Evolutionary conservation across 2,888 invertebrate species (phyloP).

Genomic region (Danaus chrysippus): DNA sequence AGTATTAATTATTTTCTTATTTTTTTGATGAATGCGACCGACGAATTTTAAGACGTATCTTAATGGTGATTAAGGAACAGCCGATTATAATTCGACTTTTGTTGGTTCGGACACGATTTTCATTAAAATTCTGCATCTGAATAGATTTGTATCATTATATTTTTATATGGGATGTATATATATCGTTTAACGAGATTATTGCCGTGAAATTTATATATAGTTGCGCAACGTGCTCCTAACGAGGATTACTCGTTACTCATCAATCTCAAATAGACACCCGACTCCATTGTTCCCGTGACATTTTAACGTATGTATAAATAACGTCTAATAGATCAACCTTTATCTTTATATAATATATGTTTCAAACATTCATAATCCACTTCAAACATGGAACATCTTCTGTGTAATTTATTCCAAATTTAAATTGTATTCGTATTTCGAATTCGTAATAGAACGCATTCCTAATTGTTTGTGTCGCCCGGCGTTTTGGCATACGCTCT

Average conservation of each 20-base stretch:
- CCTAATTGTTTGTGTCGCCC: constrained; percentile 67
- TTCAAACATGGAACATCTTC: constrained; percentile 12
- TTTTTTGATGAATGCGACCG: constrained; percentile 67
- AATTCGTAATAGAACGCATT: constrained; percentile 70
- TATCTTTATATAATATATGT: constrained; percentile 32
- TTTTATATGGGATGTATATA: constrained; percentile 33
- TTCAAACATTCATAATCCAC: constrained; percentile 9
- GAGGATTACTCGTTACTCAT: constrained; percentile 71
- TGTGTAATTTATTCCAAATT: constrained; percentile 53
- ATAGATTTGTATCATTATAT: constrained; percentile 12
- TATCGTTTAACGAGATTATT: constrained; percentile 75
- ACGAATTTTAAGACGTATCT: constrained; percentile 57
- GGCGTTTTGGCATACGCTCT: constrained; percentile 71
- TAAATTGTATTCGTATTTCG: constrained; percentile 57
- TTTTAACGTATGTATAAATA: constrained; percentile 73
- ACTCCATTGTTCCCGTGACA: constrained; percentile 75
- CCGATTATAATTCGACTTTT: constrained; percentile 55
- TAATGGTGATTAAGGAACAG: constrained; percentile 53
- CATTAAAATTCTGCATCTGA: constrained; percentile 47
- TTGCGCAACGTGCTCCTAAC: constrained; percentile 66
- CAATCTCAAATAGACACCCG: constrained; percentile 72
- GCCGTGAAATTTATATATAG: constrained; percentile 61
- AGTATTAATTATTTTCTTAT: constrained; percentile 78
- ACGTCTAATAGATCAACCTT: constrained; percentile 52
- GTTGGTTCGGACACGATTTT: constrained; percentile 57